Evolutionary conservation across 2,113 vertebrate genomes (phyloP).

Genomic region (Chascanopsetta lugubris): DNA sequence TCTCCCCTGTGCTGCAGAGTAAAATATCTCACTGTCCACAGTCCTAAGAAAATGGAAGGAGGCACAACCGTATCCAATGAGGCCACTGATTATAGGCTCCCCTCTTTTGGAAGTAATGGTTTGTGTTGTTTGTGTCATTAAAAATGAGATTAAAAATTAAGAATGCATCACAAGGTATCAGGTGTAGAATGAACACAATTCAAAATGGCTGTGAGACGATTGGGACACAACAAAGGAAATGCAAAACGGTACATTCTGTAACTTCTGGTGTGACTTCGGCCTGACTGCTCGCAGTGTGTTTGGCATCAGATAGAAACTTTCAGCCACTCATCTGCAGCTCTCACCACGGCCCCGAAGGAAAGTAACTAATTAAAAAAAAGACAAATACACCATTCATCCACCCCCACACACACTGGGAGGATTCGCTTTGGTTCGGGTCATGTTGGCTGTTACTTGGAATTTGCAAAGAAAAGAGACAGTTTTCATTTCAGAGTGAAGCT

Average conservation of each 20-base stretch:
- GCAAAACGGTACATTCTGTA: background rate
- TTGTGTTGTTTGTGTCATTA: background rate
- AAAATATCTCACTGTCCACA: no score
- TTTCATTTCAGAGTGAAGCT: background rate
- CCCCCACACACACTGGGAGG: background rate
- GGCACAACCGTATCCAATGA: background rate
- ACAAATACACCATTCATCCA: conserved; percentile 13
- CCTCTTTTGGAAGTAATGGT: background rate
- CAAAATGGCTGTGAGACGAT: background rate
- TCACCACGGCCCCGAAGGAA: conserved; percentile 15
- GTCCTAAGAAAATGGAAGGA: background rate
- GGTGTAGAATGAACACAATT: background rate
- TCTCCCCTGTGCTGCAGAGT: background rate
- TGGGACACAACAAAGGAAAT: background rate
- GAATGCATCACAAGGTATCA: background rate
- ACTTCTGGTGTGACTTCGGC: background rate
- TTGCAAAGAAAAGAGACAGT: background rate
- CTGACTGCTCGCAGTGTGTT: conserved; percentile 12
- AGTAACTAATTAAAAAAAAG: conserved; percentile 3
- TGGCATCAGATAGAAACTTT: background rate
- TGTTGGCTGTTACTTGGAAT: background rate
- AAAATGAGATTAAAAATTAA: background rate
- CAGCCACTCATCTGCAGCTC: conserved; percentile 4
- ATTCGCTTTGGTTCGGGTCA: background rate
- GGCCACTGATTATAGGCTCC: background rate